Conservation (phyloP, 1,140 invertebrate genomes). For the Leptopilina clavipes region DNA sequence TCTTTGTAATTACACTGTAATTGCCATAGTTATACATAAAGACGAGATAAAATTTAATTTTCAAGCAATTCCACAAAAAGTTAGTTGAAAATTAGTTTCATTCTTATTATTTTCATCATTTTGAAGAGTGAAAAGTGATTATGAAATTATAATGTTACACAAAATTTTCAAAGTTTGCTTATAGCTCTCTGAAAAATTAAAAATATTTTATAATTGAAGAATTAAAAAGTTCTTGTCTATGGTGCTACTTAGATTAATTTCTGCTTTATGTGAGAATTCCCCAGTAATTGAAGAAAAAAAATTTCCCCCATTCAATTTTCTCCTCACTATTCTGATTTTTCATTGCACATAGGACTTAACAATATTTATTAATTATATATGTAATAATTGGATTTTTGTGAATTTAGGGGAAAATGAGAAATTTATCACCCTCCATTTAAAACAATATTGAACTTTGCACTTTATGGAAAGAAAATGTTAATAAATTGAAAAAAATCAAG, state of each 20-base stretch:
- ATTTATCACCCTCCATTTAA: too few species aligned
- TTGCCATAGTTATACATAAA: background rate
- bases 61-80: conserved; percentile 6
- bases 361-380: too few species aligned
- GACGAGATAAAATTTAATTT: background rate
- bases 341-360: too few species aligned
- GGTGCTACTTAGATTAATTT: background rate
- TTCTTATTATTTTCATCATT: conserved; percentile 11
- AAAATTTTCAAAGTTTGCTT: background rate
- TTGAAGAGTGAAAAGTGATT: background rate
- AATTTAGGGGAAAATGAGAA: too few species aligned
- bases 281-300: background rate
- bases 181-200: background rate
- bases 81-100: conserved; percentile 1
- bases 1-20: conserved; percentile 15
- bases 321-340: too few species aligned
- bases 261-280: conserved; percentile 4
- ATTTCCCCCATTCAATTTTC: background rate
- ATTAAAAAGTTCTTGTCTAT: background rate
- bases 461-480: too few species aligned
- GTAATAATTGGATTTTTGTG: too few species aligned
- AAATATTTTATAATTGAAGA: background rate
- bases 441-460: too few species aligned
- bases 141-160: background rate
- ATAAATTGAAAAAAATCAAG: background rate